A percentile compares a stretch with the other conserved stretches of the same genome.
These are phyloP conservation scores for Tragelaphus strepsiceros DNA, from an alignment of 2,113 vertebrate species.

Conservation along the genomic window DNA sequence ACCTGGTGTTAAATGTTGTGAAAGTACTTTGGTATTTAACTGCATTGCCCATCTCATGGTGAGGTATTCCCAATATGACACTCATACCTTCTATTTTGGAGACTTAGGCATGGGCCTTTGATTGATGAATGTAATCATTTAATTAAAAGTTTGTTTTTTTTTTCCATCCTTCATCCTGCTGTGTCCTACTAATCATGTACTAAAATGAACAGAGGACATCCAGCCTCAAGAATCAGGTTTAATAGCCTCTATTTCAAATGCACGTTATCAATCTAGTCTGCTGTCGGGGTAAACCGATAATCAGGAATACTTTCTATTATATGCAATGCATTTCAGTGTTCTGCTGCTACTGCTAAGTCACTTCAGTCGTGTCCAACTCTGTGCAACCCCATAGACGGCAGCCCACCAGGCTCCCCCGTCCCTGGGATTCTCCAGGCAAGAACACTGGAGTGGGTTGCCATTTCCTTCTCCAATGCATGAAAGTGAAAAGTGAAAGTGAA, in stretches of 20 bases:
- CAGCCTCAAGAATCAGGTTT: background rate
- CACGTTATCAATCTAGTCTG: background rate
- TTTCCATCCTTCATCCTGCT: background rate
- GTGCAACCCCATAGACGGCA: no score
- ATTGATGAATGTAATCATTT: slow-evolving; percentile 24
- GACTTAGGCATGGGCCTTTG: background rate
- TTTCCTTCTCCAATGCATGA: no score
- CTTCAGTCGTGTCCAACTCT: no score
- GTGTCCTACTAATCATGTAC: background rate
- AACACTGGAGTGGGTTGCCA: no score
- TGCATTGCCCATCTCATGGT: background rate
- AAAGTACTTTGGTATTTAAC: background rate
- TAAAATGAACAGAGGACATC: slow-evolving; percentile 6
- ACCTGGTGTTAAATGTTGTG: background rate
- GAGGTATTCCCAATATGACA: background rate
- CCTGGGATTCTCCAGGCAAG: no score
- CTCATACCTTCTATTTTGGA: slow-evolving; percentile 23
- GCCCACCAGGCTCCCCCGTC: no score
- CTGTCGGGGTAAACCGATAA: background rate
- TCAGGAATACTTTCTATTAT: background rate
- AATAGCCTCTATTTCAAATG: background rate
- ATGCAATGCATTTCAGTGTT: background rate
- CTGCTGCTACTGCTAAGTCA: background rate
- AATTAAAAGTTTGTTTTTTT: background rate
- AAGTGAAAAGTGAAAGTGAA: no score